Percentiles rank a stretch among this genome's conserved stretches.
These are phyloP conservation scores for Drosophila mimica DNA, from an alignment of 2,888 invertebrate species.

Conservation along the genomic window DNA sequence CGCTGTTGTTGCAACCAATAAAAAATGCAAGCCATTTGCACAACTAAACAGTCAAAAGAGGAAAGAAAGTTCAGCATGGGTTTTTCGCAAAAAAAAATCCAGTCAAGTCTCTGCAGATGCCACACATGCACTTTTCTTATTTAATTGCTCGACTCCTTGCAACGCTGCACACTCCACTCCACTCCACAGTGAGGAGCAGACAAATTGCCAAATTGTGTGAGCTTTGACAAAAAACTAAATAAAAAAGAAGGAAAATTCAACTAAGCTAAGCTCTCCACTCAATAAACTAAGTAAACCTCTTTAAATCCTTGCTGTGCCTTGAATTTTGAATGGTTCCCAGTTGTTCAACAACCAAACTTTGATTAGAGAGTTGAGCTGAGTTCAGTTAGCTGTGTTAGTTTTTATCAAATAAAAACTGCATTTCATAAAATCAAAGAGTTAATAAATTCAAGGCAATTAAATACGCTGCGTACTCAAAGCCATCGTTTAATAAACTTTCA, in stretches of 20 bases:
- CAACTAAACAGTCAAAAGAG: constrained; percentile 1
- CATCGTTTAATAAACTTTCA: background rate
- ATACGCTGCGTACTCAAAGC: background rate
- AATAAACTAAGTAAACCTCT: background rate
- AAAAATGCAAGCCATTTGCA: background rate
- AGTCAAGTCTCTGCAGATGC: constrained; percentile 7
- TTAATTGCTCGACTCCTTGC: background rate
- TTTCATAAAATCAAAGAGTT: background rate
- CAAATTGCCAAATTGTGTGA: background rate
- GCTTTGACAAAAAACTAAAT: background rate
- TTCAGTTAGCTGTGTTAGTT: background rate
- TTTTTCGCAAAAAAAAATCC: constrained; percentile 1
- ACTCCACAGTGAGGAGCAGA: background rate
- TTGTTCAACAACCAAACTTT: background rate
- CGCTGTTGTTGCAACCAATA: background rate
- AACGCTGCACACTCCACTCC: background rate
- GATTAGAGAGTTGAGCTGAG: background rate
- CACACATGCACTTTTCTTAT: background rate
- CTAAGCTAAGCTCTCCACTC: background rate
- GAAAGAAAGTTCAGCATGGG: background rate
- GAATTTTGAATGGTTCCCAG: background rate
- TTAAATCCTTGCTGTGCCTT: background rate
- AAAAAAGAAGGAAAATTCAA: background rate
- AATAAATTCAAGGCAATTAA: background rate
- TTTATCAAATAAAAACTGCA: background rate